phyloP scores from a whole-genome alignment of 1,140 invertebrate genomes.

The Panagrolaimus sp. region DNA sequence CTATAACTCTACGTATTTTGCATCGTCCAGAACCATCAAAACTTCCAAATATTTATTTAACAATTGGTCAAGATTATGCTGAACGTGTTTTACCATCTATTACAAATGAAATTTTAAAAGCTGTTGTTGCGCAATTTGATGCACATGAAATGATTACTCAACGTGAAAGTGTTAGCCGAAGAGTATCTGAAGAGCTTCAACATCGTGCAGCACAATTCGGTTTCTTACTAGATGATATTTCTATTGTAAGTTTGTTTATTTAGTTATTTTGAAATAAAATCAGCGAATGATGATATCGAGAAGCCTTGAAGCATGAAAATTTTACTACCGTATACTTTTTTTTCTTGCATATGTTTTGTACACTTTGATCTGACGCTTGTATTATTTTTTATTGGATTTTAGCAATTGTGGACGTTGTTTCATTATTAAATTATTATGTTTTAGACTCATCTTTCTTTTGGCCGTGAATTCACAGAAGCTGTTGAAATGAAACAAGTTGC shows the following conservation, averaged over 20 bases:
- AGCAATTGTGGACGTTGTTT: neutral
- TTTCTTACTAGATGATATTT: constrained; percentile 95
- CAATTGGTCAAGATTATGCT: constrained; percentile 93
- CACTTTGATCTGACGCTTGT: constrained; percentile 13
- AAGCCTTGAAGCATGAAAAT: constrained; percentile 25
- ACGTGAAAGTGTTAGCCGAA: constrained; percentile 91
- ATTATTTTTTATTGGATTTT: neutral
- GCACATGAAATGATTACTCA: constrained; percentile 98
- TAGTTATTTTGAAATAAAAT: neutral
- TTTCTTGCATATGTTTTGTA: neutral
- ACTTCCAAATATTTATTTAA: constrained; percentile 84
- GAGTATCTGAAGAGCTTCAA: constrained; percentile 82
- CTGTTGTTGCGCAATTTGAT: constrained; percentile 98
- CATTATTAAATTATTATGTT: constrained; percentile 35
- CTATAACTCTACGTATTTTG: constrained; percentile 93
- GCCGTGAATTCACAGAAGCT: constrained; percentile 93
- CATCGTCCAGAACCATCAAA: constrained; percentile 84
- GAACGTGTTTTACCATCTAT: constrained; percentile 97
- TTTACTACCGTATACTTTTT: neutral
- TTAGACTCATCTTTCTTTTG: constrained; percentile 93
- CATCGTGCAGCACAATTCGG: constrained; percentile 90
- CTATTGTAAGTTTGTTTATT: constrained; percentile 68
- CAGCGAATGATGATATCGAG: constrained; percentile 33
- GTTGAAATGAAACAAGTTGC: constrained; percentile 99
- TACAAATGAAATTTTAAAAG: constrained; percentile 95